A percentile compares a stretch with the other conserved stretches of the same genome.
Conservation (phyloP, 2,797 vertebrate species). For the Darevskia nairensis region DNA sequence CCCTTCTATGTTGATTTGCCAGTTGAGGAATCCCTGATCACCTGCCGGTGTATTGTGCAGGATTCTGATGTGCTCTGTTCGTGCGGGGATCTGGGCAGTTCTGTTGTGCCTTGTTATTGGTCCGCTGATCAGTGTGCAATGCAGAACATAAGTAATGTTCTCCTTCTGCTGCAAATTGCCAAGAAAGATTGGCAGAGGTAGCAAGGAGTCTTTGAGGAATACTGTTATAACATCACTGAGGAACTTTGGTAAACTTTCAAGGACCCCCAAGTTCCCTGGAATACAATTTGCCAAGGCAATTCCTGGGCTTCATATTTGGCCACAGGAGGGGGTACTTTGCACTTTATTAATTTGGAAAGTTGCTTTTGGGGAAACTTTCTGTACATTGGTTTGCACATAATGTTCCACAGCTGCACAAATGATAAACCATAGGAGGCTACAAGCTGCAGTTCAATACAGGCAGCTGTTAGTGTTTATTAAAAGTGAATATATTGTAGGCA, state of each 20-base stretch:
- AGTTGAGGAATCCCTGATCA: not conserved
- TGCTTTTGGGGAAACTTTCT: not conserved
- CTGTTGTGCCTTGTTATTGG: not conserved
- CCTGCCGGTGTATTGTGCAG: not conserved
- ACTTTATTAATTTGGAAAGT: not conserved
- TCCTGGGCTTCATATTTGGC: not conserved
- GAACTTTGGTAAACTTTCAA: not conserved
- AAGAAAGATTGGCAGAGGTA: not conserved
- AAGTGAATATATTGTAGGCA: not conserved
- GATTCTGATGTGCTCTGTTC: not conserved
- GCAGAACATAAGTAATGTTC: not conserved
- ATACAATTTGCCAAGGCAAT: not conserved
- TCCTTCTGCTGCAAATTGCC: not conserved
- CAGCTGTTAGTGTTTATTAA: slow-evolving; percentile 19
- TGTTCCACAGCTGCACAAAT: not conserved
- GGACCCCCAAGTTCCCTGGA: not conserved
- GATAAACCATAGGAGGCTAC: not conserved
- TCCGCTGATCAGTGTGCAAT: not conserved
- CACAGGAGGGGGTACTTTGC: not conserved
- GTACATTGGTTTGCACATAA: not conserved
- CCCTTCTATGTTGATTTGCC: not conserved
- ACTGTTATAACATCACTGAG: not conserved
- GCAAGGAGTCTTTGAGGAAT: not conserved
- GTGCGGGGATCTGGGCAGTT: not conserved
- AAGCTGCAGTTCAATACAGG: not conserved